Evolutionary conservation across 1,140 invertebrate genomes (phyloP), one percentile per base, ranked within the genome.

Genomic region (Zaprionus capensis): DNA sequence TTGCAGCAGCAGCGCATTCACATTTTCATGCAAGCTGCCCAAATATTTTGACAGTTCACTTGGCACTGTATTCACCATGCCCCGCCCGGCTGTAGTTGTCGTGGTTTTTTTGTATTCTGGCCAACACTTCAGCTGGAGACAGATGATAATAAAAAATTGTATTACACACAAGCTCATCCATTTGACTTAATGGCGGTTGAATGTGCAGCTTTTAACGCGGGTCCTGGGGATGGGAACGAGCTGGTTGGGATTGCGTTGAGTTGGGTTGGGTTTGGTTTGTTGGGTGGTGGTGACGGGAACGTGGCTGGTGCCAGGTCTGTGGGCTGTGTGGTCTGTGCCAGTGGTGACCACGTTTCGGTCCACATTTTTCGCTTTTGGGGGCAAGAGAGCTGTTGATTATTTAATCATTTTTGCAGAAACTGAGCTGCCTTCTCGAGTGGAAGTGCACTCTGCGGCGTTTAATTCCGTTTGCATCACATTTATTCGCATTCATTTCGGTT

Each of bases 111-210:
- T 61, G 38, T 67, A 41, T 81, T 74, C 63, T 55, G 67, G 65
- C 59, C 59, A 74, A 80, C 78, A 85, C 80, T 82, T 82, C 83
- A 87, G 65, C 80, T 67, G 69, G 80, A 81, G 83, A 86, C 83
- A 86, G 83, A 86, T 86, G 84, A 86, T 86, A 87, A 87, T 87
- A 86, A 86, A 87, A 88, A 84, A 87, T 90, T 88, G 84, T 90
- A 81, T 88, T 88, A 74, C 85, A 79, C 84, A 81, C 78, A 83
- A 90, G 82, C 86, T 82, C 85, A 90, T 90, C 76, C 87, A 90
- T 90, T 86, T 86, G 85, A 91, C 85, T 90, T 90, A 90, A 91
- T 90, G 79, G 85, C 85, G 82, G 83, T 86, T 81, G 84, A 87
- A 87, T 86, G 77, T 87, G 83, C 77, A 80, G 85, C 81, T 88